These are phyloP conservation scores for Lagorchestes hirsutus DNA, from an alignment of 2,797 vertebrate species.

Conservation along the genomic window DNA sequence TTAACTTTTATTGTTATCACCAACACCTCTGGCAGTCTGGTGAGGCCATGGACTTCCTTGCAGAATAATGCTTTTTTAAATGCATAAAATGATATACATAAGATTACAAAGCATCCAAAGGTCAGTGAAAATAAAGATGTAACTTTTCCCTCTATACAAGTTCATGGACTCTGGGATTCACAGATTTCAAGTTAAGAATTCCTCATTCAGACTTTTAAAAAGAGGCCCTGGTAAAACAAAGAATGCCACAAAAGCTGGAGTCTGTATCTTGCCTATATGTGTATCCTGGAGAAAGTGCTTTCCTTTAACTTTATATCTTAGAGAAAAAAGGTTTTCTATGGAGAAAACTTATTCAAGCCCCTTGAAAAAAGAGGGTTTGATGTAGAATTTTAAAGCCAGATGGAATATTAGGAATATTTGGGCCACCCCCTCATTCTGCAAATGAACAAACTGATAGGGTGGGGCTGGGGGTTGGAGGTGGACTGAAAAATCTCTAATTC, in stretches of 20 bases:
- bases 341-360: neutral
- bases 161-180: neutral
- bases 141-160: neutral
- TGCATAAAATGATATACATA: neutral
- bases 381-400: constrained; percentile 6
- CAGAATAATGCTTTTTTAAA: neutral
- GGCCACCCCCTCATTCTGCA: constrained; percentile 10
- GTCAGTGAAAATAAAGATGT: neutral
- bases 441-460: constrained; percentile 6
- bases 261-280: neutral
- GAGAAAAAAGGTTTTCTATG: constrained; percentile 30
- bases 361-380: neutral
- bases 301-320: constrained; percentile 22
- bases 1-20: neutral
- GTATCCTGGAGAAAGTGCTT: neutral
- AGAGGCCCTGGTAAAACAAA: neutral
- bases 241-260: neutral
- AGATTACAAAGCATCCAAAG: neutral
- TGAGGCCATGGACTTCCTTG: neutral
- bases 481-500: neutral
- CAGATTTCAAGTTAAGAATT: neutral
- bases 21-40: neutral
- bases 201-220: neutral
- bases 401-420: constrained; percentile 22
- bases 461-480: neutral